A percentile compares a stretch with the other conserved stretches of the same genome.
Conservation (phyloP, 2,797 vertebrate species). For the Rhabdomys pumilio region DNA sequence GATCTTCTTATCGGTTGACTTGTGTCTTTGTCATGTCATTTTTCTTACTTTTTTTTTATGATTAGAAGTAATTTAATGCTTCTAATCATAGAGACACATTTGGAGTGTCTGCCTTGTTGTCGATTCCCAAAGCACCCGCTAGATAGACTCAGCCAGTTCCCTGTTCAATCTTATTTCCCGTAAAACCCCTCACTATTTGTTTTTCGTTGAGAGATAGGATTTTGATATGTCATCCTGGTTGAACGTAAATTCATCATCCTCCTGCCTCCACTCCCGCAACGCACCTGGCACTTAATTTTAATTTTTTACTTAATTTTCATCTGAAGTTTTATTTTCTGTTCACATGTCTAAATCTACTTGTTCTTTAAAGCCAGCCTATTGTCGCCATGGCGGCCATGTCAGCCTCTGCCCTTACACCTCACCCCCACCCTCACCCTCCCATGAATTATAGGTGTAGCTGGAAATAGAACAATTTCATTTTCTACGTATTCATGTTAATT, state of each 20-base stretch:
- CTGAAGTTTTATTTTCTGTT: not conserved
- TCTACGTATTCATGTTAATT: not conserved
- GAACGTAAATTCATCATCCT: not conserved
- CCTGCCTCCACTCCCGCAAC: not conserved
- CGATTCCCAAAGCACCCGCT: not conserved
- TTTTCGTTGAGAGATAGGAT: not conserved
- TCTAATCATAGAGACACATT: not conserved
- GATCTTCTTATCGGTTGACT: not conserved
- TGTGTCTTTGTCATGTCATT: not conserved
- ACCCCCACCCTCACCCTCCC: no score
- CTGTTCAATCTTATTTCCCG: not conserved
- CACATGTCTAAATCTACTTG: not conserved
- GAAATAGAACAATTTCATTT: slow-evolving; percentile 39
- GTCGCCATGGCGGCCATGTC: not conserved
- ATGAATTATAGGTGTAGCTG: not conserved
- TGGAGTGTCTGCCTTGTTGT: not conserved
- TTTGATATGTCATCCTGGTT: not conserved
- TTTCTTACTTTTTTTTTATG: not conserved
- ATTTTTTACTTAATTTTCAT: not conserved
- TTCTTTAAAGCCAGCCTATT: not conserved
- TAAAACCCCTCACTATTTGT: not conserved
- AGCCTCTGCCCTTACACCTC: not conserved
- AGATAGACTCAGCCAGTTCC: not conserved
- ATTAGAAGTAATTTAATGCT: not conserved
- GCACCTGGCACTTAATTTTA: not conserved